These are phyloP conservation scores for Charadrius vociferus DNA, from an alignment of 2,113 vertebrate species.

Conservation along the genomic window DNA sequence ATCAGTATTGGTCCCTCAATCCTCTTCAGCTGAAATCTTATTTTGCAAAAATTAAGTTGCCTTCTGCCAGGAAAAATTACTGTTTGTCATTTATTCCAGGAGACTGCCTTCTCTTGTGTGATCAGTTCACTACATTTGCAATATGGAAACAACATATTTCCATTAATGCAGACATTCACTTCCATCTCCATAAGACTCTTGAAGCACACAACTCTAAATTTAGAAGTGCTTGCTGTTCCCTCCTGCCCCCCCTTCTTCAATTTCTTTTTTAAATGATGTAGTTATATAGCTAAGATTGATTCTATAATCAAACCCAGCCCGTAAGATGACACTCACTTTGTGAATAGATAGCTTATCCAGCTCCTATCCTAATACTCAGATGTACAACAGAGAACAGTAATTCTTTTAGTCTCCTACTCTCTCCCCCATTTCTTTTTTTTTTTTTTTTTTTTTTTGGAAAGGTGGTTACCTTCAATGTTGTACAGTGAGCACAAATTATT, in stretches of 20 bases:
- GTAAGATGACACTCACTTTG: not conserved
- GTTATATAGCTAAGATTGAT: conserved; percentile 24
- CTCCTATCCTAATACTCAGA: not conserved
- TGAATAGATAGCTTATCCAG: not conserved
- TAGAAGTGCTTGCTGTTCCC: not conserved
- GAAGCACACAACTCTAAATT: conserved; percentile 17
- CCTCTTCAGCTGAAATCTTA: conserved; percentile 31
- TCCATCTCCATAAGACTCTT: conserved; percentile 1
- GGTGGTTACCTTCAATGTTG: not conserved
- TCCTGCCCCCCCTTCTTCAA: not conserved
- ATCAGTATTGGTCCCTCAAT: not conserved
- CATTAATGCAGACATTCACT: conserved; percentile 7
- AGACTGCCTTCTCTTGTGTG: conserved; percentile 7
- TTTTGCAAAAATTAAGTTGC: conserved; percentile 60
- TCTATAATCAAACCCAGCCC: conserved; percentile 34
- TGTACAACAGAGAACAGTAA: not conserved
- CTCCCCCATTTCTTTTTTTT: not conserved
- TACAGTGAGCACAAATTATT: not conserved
- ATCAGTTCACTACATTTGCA: conserved; percentile 4
- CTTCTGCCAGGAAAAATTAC: conserved; percentile 19
- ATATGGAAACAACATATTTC: not conserved
- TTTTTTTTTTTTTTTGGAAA: not conserved
- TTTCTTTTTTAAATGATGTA: conserved; percentile 50
- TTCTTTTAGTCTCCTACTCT: not conserved
- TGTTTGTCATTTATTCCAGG: conserved; percentile 37